Evolutionary conservation across 2,888 invertebrate genomes (phyloP).

Genomic region (Dryobotodes eremita): DNA sequence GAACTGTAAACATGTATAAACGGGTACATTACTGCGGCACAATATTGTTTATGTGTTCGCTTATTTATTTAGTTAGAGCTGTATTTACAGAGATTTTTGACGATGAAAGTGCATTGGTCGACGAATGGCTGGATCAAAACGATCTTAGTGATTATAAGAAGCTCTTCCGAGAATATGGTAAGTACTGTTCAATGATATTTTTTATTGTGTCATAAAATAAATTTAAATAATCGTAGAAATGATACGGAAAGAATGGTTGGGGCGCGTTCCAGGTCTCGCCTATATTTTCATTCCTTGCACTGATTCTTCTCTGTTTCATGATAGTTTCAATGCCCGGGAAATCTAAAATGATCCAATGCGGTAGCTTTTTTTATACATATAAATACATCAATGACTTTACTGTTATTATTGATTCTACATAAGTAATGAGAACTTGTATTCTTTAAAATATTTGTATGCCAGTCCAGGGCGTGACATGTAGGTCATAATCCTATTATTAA

Average conservation of each 20-base stretch:
- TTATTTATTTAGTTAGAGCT: conserved; percentile 81
- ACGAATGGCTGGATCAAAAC: conserved; percentile 94
- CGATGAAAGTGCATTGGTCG: conserved; percentile 92
- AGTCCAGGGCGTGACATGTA: neutral
- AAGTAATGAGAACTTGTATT: neutral
- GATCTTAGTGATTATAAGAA: conserved; percentile 93
- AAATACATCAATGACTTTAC: neutral
- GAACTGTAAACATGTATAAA: conserved; percentile 81
- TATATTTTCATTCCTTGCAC: conserved; percentile 3
- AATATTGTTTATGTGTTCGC: conserved; percentile 80
- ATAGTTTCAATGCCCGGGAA: conserved; percentile 29
- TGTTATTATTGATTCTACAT: neutral
- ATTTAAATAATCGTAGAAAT: conserved; percentile 34
- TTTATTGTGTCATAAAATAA: conserved; percentile 27
- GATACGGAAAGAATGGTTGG: conserved; percentile 31
- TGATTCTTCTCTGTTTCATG: neutral
- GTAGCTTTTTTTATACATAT: neutral
- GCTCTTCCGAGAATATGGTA: conserved; percentile 94
- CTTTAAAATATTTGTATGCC: neutral
- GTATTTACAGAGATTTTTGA: conserved; percentile 85
- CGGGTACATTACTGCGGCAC: conserved; percentile 80
- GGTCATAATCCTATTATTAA: neutral
- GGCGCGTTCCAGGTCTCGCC: conserved; percentile 57
- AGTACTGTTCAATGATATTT: conserved; percentile 73
- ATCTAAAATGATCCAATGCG: conserved; percentile 6